These are phyloP conservation scores for Atherinosoma microstoma DNA, from an alignment of 2,797 vertebrate genomes.

Conservation along the genomic window DNA sequence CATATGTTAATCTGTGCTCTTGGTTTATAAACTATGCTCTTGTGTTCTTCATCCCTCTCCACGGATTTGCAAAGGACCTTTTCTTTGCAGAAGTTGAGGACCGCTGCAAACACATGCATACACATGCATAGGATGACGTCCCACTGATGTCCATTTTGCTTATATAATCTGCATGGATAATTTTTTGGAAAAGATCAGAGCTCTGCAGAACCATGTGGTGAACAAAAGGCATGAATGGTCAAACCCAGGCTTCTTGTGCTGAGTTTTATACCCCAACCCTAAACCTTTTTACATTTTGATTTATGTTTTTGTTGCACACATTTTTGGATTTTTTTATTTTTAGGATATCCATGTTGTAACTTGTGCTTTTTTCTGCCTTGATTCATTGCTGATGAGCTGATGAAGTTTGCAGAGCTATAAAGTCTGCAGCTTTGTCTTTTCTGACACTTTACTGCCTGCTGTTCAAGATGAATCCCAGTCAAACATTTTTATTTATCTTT, in stretches of 20 bases:
- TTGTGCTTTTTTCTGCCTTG: constrained; percentile 6
- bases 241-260: not conserved
- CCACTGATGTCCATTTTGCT: not conserved
- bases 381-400: constrained; percentile 13
- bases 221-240: not conserved
- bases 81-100: not conserved
- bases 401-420: constrained; percentile 15
- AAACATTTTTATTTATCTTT: constrained; percentile 6
- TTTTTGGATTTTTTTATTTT: constrained; percentile 14
- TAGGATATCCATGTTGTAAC: not conserved
- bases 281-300: not conserved
- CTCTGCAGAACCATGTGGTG: not conserved
- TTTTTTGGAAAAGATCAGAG: too few relatives aligned
- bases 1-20: not conserved
- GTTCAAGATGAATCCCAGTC: constrained; percentile 10
- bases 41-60: not conserved
- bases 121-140: not conserved
- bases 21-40: not conserved
- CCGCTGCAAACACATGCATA: not conserved
- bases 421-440: constrained; percentile 14
- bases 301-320: not conserved
- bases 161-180: too few relatives aligned
- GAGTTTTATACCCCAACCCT: too few relatives aligned
- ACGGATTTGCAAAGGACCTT: not conserved
- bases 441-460: not conserved